Conservation (phyloP, 2,888 invertebrate genomes). For the Aradus depressus region DNA sequence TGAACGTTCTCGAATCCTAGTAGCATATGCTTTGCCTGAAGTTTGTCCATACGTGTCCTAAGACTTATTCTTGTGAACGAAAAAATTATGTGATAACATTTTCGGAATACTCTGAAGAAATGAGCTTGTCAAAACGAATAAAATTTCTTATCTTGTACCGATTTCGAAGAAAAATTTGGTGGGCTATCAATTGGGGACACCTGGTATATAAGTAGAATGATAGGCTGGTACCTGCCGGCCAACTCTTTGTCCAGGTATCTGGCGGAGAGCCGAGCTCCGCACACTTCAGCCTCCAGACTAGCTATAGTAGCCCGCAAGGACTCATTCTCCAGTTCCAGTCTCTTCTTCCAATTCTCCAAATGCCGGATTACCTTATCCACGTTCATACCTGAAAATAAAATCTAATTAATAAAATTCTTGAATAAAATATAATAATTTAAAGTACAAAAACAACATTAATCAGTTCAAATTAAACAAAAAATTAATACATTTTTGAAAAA, state of each 20-base stretch:
- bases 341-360: conserved; percentile 37
- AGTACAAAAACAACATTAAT: background rate
- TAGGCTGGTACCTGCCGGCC: conserved; percentile 50
- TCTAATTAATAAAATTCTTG: too few relatives aligned
- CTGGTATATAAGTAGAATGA: too few relatives aligned
- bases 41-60: too few relatives aligned
- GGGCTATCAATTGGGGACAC: too few relatives aligned
- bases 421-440: background rate
- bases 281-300: conserved; percentile 67
- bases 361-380: conserved; percentile 29
- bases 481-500: background rate
- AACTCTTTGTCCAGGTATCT: conserved; percentile 78
- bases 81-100: too few relatives aligned
- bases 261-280: conserved; percentile 71
- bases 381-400: conserved; percentile 25
- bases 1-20: too few relatives aligned
- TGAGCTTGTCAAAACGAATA: too few relatives aligned
- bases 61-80: too few relatives aligned
- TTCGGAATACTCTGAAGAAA: too few relatives aligned
- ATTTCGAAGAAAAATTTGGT: too few relatives aligned
- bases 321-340: conserved; percentile 55
- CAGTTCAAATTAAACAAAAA: background rate
- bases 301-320: conserved; percentile 58
- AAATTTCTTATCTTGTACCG: too few relatives aligned
- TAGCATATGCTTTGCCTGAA: too few relatives aligned